Percentiles rank a stretch among this genome's conserved stretches.
Evolutionary conservation across 2,888 invertebrate species (phyloP).

Genomic region (Nephrotoma appendiculata): DNA sequence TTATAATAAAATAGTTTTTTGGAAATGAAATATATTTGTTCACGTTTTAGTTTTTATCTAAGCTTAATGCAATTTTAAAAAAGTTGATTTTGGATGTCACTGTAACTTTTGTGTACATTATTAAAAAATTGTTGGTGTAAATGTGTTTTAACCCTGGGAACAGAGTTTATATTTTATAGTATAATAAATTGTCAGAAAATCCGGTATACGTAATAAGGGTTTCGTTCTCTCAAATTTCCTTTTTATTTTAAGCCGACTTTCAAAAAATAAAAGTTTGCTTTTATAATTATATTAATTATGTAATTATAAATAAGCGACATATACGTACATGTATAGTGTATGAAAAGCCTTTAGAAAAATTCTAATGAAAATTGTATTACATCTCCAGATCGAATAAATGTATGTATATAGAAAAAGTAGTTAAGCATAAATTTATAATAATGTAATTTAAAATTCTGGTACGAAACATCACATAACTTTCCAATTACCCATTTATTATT

Average conservation of each 20-base stretch:
- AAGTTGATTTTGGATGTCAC: background rate
- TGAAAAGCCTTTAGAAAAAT: background rate
- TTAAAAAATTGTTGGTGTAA: background rate
- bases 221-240: background rate
- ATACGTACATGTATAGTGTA: background rate
- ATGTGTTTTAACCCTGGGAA: background rate
- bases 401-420: background rate
- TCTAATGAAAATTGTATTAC: background rate
- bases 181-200: background rate
- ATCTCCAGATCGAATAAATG: background rate
- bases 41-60: background rate
- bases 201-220: background rate
- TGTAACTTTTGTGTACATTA: background rate
- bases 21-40: background rate
- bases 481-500: too few relatives aligned
- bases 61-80: background rate
- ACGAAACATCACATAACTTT: too few relatives aligned
- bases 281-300: background rate
- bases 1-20: background rate
- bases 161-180: background rate
- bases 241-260: background rate
- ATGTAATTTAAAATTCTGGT: background rate
- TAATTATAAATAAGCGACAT: background rate
- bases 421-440: background rate
- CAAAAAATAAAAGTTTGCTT: background rate